phyloP scores from a whole-genome alignment of 1,140 invertebrate species.

The Drosophila equinoxialis region DNA sequence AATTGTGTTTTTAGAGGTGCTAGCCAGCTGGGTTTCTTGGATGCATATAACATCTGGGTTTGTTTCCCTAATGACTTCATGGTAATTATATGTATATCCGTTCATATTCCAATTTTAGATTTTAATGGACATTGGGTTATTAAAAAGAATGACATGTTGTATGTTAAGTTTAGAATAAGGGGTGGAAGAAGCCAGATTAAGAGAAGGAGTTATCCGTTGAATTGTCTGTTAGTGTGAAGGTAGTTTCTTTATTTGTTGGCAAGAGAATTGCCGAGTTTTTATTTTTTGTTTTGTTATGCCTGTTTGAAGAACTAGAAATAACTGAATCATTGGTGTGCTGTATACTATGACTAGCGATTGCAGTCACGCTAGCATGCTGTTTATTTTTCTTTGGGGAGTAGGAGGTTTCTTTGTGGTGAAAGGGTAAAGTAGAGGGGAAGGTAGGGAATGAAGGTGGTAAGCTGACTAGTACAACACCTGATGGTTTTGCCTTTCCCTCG shows the following conservation, averaged over 20 bases:
- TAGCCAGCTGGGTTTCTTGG: not conserved
- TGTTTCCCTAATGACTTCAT: not conserved
- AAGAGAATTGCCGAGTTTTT: not conserved
- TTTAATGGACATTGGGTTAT: slow-evolving; percentile 1
- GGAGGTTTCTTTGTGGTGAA: not conserved
- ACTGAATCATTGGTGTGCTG: too few relatives aligned
- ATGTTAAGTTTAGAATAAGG: not conserved
- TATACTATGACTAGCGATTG: not conserved
- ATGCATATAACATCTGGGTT: not conserved
- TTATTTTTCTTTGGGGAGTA: not conserved
- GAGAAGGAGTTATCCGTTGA: not conserved
- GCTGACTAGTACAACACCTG: not conserved
- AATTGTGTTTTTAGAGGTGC: not conserved
- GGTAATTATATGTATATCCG: not conserved
- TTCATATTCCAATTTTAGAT: not conserved
- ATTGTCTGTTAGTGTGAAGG: not conserved
- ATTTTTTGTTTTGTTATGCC: too few relatives aligned
- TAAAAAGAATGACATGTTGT: not conserved
- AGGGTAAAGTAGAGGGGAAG: too few relatives aligned
- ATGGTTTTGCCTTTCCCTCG: slow-evolving; percentile 4
- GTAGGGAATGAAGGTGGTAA: too few relatives aligned
- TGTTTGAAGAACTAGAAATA: too few relatives aligned
- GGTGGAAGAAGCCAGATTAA: not conserved
- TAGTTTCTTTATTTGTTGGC: too few relatives aligned
- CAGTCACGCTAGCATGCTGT: not conserved